Evolutionary conservation across 2,113 vertebrate genomes (phyloP).

Genomic region (Lucifuga dentata): DNA sequence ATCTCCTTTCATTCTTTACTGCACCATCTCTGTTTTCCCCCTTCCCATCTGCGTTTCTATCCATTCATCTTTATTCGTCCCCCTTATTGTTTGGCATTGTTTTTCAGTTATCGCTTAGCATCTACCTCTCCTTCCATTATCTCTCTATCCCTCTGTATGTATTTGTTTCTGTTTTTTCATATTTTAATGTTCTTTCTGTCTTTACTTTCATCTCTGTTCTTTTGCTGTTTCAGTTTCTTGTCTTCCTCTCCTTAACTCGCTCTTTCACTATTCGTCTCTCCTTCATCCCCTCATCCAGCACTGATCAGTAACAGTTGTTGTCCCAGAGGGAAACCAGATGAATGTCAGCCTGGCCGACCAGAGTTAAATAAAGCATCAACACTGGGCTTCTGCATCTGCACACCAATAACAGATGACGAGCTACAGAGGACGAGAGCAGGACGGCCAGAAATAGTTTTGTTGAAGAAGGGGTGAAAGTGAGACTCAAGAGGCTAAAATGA

Average conservation of each 20-base stretch:
- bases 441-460: background rate
- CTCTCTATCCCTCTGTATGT: background rate
- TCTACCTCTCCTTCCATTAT: background rate
- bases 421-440: background rate
- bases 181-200: background rate
- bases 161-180: background rate
- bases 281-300: background rate
- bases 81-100: background rate
- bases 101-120: background rate
- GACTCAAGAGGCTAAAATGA: too few species aligned
- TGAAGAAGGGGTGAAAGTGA: background rate
- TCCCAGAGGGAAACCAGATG: conserved; percentile 5
- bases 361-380: conserved; percentile 19
- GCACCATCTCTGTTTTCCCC: background rate
- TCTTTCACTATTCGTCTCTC: too few species aligned
- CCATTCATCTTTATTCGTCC: background rate
- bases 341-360: background rate
- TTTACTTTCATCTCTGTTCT: too few species aligned
- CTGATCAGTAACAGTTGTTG: background rate
- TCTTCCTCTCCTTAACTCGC: background rate
- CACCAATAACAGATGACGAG: conserved; percentile 1
- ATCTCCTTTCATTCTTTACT: background rate
- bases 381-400: background rate
- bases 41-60: too few species aligned
- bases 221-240: background rate